Conservation (phyloP, 2,113 vertebrate genomes). For the Clupea harengus region DNA sequence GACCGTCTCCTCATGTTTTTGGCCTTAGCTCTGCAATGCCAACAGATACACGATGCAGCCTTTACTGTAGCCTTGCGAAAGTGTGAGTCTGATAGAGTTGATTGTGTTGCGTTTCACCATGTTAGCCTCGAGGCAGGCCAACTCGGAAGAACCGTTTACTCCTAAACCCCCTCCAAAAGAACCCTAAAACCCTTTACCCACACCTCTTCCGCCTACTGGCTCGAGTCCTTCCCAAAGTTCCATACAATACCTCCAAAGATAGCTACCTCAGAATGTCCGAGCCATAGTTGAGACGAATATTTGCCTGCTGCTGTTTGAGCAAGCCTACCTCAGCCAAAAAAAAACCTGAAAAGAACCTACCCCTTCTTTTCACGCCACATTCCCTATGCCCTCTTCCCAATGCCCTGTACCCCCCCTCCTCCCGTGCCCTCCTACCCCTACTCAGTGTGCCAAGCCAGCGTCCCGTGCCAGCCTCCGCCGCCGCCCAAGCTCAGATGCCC, state of each 20-base stretch:
- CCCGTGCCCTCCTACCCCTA: constrained; percentile 1
- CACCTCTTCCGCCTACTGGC: constrained; percentile 13
- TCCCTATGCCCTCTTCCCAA: constrained; percentile 3
- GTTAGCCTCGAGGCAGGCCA: constrained; percentile 50
- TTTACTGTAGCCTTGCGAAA: constrained; percentile 54
- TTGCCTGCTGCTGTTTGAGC: constrained; percentile 56
- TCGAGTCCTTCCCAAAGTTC: constrained; percentile 44
- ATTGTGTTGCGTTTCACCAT: constrained; percentile 47
- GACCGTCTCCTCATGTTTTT: constrained; percentile 3
- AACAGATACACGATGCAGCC: constrained; percentile 53
- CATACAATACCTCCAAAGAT: constrained; percentile 64
- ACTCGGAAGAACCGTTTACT: constrained; percentile 42
- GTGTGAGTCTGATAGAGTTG: constrained; percentile 40
- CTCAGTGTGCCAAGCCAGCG: constrained; percentile 56
- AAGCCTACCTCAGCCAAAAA: constrained; percentile 60
- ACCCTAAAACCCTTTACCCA: constrained; percentile 14
- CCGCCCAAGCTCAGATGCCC: constrained; percentile 43
- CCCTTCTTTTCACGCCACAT: constrained; percentile 1
- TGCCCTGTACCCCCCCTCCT: not conserved
- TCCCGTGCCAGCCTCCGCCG: constrained; percentile 49
- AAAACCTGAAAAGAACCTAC: constrained; percentile 20
- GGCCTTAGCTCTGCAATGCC: constrained; percentile 47
- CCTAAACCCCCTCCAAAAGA: not conserved
- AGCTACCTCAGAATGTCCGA: constrained; percentile 68
- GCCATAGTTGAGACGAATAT: constrained; percentile 49